Base-by-base conservation (phyloP, 2,797 vertebrate species). In the Cichlasoma orientale region DNA sequence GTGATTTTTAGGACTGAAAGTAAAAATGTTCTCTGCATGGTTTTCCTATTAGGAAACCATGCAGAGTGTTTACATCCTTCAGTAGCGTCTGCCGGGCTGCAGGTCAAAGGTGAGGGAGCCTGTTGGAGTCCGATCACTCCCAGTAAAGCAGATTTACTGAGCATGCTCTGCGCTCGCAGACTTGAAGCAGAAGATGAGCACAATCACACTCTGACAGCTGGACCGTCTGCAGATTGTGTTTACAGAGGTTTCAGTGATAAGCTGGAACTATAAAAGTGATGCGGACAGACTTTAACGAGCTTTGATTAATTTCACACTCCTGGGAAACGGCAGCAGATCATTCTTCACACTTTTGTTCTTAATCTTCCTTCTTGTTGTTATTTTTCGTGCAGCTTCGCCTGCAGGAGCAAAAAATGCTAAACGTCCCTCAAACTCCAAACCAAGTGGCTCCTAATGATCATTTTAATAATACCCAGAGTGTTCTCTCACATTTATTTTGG, bases 21-120 rank as follows among this genome's bases (percentile, higher is more conserved):
- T 47, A 66, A 0, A 47, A 29, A 4, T 19, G 16, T 12, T 11
- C n/a, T n/a, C n/a, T n/a, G n/a, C n/a, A n/a, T n/a, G n/a, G n/a
- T n/a, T n/a, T n/a, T n/a, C n/a, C n/a, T n/a, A n/a, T n/a, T n/a
- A n/a, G n/a, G n/a, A n/a, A 66, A 66, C 23, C 8, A 0, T 2
- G 14, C 61, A 50, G 61, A 47, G 25, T n/a, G 9, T 53, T 21
- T 53, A 21, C n/a, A 53, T 11, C 16, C 41, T 68, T 0, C 41
- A n/a, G 41, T 18, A 16, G 9, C 0, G 14, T 63, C 59, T 44
- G 59, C 11, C 19, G 1, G 61, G 38, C 41, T 66, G 41, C 41
- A 68, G 41, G 61, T 10, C 61, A 47, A 47, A 66, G 61, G 61
- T 47, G 44, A 44, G 23, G 21, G 14, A 47, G 61, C 38, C 59